Conservation (phyloP, 2,113 vertebrate species). For the Sterrhoptilus dennistouni region DNA sequence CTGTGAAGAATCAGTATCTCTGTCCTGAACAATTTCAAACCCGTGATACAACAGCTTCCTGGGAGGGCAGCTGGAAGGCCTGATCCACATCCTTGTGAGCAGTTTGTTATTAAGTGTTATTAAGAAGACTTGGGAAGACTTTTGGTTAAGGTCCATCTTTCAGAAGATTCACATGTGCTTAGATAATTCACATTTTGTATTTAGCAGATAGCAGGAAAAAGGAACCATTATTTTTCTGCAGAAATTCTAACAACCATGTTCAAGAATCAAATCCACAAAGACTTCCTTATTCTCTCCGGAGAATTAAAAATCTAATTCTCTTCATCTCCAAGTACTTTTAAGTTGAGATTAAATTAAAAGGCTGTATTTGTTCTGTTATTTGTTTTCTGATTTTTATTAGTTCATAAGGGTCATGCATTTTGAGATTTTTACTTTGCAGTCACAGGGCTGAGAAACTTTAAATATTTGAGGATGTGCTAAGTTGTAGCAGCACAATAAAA, state of each 20-base stretch:
- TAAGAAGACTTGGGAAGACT: background rate
- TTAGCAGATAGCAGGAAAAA: background rate
- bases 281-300: background rate
- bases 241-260: rapidly evolving
- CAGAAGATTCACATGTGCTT: background rate
- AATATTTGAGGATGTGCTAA: background rate
- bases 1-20: background rate
- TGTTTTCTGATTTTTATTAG: background rate
- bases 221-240: background rate
- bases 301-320: background rate
- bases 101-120: background rate
- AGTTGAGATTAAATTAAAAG: background rate
- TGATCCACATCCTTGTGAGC: background rate
- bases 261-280: background rate
- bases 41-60: background rate
- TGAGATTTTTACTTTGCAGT: background rate
- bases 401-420: background rate
- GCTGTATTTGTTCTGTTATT: background rate
- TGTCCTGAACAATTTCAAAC: background rate
- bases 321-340: background rate
- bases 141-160: background rate
- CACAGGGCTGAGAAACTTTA: background rate
- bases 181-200: background rate
- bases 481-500: background rate
- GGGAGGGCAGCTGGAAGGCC: background rate